Base-by-base conservation (phyloP, 2,888 invertebrate genomes). In the Choristoneura rosaceana region DNA sequence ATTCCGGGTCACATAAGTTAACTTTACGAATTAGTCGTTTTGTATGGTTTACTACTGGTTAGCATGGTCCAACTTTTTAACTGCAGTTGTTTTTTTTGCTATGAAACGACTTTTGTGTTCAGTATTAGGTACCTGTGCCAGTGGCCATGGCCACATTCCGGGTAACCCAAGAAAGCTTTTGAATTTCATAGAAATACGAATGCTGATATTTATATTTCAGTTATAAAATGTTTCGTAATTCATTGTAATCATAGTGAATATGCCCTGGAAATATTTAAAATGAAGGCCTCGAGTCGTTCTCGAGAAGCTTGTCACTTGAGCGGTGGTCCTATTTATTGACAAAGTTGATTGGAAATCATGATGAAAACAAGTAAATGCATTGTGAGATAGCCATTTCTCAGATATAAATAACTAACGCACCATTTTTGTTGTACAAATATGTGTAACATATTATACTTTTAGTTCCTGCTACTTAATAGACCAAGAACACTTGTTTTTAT, bases 231-330 rank as follows among this genome's bases (percentile, higher is more conserved):
- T 59, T 58, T 38, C 17, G 52, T 17, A 52, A 17, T 52, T 52
- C 7, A 9, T 17, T 8, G 17, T 52, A 17, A 15, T 52, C 59
- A 38, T 34, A n/a, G n/a, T 4, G 58, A 58, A 17, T 10, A 58
- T 8, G 25, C 15, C 4, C 33, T 33, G 33, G 50, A 38, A 9
- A 41, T n/a, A 9, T 52, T 17, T 9, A 52, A 17, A 52, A 52
- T 17, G 17, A 52, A 3, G 17, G 15, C 52, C 17, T 52, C 9
- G 52, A 7, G 17, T 52, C 10, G 15, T 38, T 41, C 52, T 69
- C 64, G 64, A 25, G 41, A 59, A 64, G 70, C 64, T 70, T 65
- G 50, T 70, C 63, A 70, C 70, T 65, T 64, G 64, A 59, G 25
- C 50, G 63, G 69, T 70, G 41, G 47, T 38, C 3, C 41, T 25